phyloP scores from a whole-genome alignment of 2,113 vertebrate genomes.

The Chaetorhynchus papuensis region DNA sequence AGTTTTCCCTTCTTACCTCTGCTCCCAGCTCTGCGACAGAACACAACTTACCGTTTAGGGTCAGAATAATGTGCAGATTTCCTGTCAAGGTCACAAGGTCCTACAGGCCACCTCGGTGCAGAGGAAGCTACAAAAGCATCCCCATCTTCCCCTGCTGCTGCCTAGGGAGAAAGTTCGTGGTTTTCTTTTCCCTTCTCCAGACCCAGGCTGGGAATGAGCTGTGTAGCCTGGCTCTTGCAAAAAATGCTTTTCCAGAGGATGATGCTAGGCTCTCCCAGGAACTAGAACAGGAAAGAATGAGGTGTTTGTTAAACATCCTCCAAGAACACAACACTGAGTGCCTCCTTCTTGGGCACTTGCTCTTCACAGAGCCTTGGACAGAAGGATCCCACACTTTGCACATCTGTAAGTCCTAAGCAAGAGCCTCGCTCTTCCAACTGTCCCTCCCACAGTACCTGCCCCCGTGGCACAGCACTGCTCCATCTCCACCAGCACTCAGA shows the following conservation, averaged over 20 bases:
- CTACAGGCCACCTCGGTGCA: not conserved
- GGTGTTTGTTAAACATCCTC: not conserved
- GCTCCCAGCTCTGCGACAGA: not conserved
- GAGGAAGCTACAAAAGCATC: not conserved
- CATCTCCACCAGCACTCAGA: not conserved
- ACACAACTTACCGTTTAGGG: not conserved
- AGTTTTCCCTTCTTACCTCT: not conserved
- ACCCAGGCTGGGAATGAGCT: not conserved
- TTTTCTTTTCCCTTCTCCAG: not conserved
- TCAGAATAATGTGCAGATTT: not conserved
- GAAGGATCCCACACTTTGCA: not conserved
- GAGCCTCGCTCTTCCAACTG: not conserved
- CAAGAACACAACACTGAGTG: not conserved
- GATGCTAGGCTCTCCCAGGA: not conserved
- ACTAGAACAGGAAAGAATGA: fast-evolving
- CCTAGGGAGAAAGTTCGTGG: not conserved
- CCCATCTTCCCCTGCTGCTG: not conserved
- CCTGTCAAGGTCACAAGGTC: not conserved
- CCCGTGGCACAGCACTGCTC: not conserved
- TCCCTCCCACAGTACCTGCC: not conserved
- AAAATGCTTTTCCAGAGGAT: not conserved
- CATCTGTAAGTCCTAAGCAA: not conserved
- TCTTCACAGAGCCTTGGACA: not conserved
- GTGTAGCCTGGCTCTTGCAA: not conserved
- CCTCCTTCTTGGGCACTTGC: not conserved